Percentiles rank a stretch among this genome's conserved stretches.
Evolutionary conservation across 2,797 vertebrate species (phyloP).

Genomic region (Myiotriccus ornatus): DNA sequence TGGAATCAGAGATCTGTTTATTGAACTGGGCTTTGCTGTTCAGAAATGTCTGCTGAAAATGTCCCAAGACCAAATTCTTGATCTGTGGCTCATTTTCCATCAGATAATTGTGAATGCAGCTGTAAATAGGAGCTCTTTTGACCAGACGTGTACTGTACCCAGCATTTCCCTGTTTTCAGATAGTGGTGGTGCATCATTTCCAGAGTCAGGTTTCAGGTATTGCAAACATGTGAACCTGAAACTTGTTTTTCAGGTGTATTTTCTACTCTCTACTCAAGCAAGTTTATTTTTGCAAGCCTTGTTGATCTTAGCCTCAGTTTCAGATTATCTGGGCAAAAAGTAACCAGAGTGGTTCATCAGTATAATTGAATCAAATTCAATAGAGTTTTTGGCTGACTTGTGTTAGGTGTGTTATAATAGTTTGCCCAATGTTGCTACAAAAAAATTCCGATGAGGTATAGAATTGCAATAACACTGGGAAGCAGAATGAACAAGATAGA

Average conservation of each 20-base stretch:
- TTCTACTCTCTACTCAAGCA: not conserved
- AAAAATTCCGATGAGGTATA: not conserved
- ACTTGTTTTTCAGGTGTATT: conserved; percentile 42
- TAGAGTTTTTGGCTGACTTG: not conserved
- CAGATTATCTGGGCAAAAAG: not conserved
- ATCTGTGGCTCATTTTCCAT: not conserved
- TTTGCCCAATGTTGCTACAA: not conserved
- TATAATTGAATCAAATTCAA: not conserved
- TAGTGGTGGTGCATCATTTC: not conserved
- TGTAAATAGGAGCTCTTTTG: not conserved
- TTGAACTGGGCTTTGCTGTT: not conserved
- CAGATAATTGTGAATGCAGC: not conserved
- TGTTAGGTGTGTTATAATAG: not conserved
- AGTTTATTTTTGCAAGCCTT: conserved; percentile 13
- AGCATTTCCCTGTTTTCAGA: not conserved
- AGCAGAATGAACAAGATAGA: not conserved
- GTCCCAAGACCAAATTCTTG: not conserved
- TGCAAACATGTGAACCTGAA: conserved; percentile 28
- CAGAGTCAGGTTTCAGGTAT: conserved; percentile 7
- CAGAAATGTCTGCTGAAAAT: not conserved
- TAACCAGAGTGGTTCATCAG: not conserved
- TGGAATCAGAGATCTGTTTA: not conserved
- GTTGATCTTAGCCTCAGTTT: not conserved
- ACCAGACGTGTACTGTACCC: not conserved
- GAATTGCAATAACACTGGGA: not conserved